These are phyloP conservation scores for Isaurus tuberculatus DNA, from an alignment of 92 coral and sea anemone genomes.

Conservation along the genomic window DNA sequence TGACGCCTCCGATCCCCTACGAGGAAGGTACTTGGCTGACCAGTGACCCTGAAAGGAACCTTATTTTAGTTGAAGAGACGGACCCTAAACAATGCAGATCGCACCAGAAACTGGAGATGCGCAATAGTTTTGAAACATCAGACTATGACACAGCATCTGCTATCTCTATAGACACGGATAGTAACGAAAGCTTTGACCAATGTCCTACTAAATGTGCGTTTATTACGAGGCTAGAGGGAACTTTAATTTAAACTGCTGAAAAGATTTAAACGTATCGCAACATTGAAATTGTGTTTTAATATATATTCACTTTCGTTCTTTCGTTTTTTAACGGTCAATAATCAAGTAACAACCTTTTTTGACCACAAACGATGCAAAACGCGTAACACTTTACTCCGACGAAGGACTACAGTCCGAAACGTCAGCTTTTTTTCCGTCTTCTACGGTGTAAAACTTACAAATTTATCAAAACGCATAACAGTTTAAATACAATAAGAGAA, in stretches of 20 bases:
- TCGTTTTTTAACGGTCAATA: too few species aligned
- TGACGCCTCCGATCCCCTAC: conserved; percentile 63
- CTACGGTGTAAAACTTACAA: too few species aligned
- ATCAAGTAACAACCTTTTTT: too few species aligned
- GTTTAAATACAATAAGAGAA: too few species aligned
- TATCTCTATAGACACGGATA: conserved; percentile 63
- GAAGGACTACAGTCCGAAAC: too few species aligned
- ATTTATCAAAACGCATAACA: too few species aligned
- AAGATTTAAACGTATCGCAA: too few species aligned
- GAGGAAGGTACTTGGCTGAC: conserved; percentile 72
- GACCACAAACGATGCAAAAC: too few species aligned
- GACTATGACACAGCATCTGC: conserved; percentile 83
- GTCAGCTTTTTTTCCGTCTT: too few species aligned
- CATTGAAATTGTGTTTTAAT: too few species aligned
- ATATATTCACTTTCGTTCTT: too few species aligned
- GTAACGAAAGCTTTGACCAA: conserved; percentile 29
- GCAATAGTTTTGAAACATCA: conserved; percentile 68
- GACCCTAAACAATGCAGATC: conserved; percentile 31
- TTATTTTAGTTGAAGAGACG: conserved; percentile 75
- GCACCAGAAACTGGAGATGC: conserved; percentile 7
- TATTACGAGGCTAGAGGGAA: conserved; percentile 13
- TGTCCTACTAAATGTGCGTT: neutral
- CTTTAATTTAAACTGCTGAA: conserved; percentile 9
- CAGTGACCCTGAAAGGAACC: conserved; percentile 94
- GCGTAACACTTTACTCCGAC: too few species aligned